phyloP scores from a whole-genome alignment of 2,113 vertebrate genomes.

The Noturus placidus region DNA sequence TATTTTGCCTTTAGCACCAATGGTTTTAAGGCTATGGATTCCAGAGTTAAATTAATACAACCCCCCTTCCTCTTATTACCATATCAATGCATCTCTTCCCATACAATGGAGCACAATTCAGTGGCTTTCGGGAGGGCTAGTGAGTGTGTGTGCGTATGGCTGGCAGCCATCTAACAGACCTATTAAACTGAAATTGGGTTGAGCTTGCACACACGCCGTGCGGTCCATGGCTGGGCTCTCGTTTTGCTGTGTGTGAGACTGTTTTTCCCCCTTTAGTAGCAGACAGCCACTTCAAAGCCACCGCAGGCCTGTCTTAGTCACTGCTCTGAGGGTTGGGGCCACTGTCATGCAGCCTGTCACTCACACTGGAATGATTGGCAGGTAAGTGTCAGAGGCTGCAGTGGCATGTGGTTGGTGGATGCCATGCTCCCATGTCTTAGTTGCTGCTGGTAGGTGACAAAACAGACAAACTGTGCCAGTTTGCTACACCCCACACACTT shows the following conservation, averaged over 20 bases:
- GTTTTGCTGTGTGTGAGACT: constrained; percentile 45
- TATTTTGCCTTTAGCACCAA: constrained; percentile 43
- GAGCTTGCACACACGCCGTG: constrained; percentile 44
- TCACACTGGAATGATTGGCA: constrained; percentile 54
- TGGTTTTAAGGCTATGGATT: constrained; percentile 50
- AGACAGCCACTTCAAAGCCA: constrained; percentile 53
- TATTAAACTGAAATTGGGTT: constrained; percentile 55
- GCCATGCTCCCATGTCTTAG: constrained; percentile 29
- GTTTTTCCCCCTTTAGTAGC: constrained; percentile 33
- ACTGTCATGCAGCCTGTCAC: constrained; percentile 49
- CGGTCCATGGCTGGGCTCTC: constrained; percentile 31
- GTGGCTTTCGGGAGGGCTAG: constrained; percentile 47
- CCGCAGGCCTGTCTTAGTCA: constrained; percentile 47
- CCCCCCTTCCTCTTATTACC: constrained; percentile 49
- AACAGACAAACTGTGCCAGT: constrained; percentile 39
- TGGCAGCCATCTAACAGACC: constrained; percentile 49
- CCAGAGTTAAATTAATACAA: constrained; percentile 51
- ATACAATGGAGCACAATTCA: constrained; percentile 52
- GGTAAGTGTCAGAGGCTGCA: constrained; percentile 48
- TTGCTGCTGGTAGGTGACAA: constrained; percentile 44
- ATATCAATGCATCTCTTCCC: constrained; percentile 55
- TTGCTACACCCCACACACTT: background rate
- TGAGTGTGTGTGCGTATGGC: constrained; percentile 40
- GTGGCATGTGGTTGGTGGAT: constrained; percentile 42
- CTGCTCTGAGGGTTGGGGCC: constrained; percentile 31